These are phyloP conservation scores for Phenganax marumi DNA, from an alignment of 92 coral and sea anemone species.

Conservation along the genomic window DNA sequence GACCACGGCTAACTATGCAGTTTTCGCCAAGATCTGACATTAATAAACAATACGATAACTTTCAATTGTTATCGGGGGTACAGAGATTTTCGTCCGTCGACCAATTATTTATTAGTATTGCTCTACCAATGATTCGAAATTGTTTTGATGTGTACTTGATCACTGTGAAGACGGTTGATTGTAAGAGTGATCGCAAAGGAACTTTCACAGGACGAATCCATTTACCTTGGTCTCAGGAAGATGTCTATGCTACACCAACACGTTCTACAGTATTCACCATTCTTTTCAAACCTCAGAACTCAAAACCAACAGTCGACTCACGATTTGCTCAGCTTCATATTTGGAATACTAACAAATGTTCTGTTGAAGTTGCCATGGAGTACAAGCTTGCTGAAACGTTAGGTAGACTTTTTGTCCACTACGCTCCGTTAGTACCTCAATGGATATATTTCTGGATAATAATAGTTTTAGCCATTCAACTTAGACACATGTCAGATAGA, in stretches of 20 bases:
- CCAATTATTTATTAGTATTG: constrained; percentile 60
- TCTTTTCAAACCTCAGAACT: constrained; percentile 70
- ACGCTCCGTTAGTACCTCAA: constrained; percentile 68
- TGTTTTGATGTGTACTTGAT: constrained; percentile 82
- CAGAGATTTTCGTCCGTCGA: constrained; percentile 16
- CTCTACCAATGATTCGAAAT: constrained; percentile 70
- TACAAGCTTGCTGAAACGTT: constrained; percentile 69
- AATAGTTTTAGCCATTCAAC: constrained; percentile 79
- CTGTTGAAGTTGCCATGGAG: constrained; percentile 63
- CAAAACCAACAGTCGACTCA: constrained; percentile 69
- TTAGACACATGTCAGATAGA: constrained; percentile 60
- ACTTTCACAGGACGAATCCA: constrained; percentile 68
- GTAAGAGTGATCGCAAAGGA: constrained; percentile 56
- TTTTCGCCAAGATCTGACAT: constrained; percentile 5
- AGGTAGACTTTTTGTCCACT: constrained; percentile 80
- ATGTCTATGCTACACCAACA: constrained; percentile 58
- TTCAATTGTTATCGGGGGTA: neutral
- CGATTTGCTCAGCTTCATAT: constrained; percentile 73
- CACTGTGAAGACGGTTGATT: constrained; percentile 56
- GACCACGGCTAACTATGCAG: constrained; percentile 9
- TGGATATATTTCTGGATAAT: constrained; percentile 79
- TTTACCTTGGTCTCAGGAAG: constrained; percentile 92
- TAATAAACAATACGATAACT: constrained; percentile 12
- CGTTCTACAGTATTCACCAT: constrained; percentile 57
- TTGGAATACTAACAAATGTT: constrained; percentile 79